Conservation (phyloP, 1,140 invertebrate genomes). For the Rhagoletis pomonella region DNA sequence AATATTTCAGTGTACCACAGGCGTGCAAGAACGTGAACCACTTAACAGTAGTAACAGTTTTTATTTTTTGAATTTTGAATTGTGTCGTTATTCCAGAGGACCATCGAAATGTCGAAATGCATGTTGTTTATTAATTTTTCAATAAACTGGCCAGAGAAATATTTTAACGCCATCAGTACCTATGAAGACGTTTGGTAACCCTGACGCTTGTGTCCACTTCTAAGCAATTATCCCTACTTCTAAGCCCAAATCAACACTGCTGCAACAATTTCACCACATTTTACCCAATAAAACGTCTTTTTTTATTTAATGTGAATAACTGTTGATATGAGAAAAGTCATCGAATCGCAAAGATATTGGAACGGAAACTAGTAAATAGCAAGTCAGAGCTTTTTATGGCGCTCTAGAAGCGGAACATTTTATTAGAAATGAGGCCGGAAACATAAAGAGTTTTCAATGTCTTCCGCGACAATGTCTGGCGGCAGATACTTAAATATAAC, state of each 20-base stretch:
- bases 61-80: too few species aligned
- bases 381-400: not conserved
- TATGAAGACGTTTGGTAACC: not conserved
- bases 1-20: not conserved
- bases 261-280: not conserved
- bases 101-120: too few species aligned
- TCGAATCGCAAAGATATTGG: constrained; percentile 28
- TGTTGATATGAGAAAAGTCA: not conserved
- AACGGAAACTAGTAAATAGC: constrained; percentile 4
- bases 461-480: not conserved
- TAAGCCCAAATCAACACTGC: not conserved
- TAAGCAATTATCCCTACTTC: not conserved
- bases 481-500: not conserved
- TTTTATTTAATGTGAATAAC: not conserved
- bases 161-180: too few species aligned
- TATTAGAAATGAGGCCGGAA: not conserved
- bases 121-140: too few species aligned
- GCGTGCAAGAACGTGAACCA: too few species aligned
- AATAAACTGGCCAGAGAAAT: too few species aligned
- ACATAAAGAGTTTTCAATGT: constrained; percentile 19
- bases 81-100: too few species aligned
- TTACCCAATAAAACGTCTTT: not conserved
- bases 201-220: not conserved
- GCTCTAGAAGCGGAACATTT: not conserved
- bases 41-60: too few species aligned